Percentiles rank a stretch among this genome's conserved stretches.
phyloP scores from a whole-genome alignment of 2,888 invertebrate species.

The Junonia oenone region DNA sequence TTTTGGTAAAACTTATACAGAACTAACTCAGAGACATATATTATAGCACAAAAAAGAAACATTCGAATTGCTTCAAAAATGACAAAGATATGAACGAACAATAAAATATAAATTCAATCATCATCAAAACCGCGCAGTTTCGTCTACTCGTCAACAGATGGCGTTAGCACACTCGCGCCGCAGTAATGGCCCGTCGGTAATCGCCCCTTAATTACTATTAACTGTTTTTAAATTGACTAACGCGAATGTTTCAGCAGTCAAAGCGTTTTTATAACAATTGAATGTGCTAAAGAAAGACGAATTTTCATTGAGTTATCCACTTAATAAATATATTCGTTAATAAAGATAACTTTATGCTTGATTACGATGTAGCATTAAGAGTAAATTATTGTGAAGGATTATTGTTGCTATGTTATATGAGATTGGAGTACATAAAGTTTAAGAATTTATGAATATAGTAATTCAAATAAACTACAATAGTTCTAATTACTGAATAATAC shows the following conservation, averaged over 20 bases:
- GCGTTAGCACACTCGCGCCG: slow-evolving; percentile 36
- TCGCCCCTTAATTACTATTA: slow-evolving; percentile 51
- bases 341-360: background rate
- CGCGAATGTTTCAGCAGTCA: slow-evolving; percentile 32
- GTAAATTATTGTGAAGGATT: no score
- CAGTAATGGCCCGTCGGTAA: slow-evolving; percentile 29
- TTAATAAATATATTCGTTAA: background rate
- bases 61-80: no score
- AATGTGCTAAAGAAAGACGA: slow-evolving; percentile 20
- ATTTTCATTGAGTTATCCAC: slow-evolving; percentile 31
- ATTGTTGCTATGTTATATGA: no score
- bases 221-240: slow-evolving; percentile 41
- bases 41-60: no score
- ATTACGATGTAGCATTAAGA: no score
- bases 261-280: slow-evolving; percentile 23
- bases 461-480: no score
- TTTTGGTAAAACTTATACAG: no score
- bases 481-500: no score
- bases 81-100: no score
- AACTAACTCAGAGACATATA: no score
- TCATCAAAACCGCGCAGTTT: background rate
- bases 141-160: slow-evolving; percentile 60
- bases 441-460: no score
- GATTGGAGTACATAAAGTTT: no score
- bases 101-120: background rate